phyloP scores from a whole-genome alignment of 2,888 invertebrate species.

The Adineta ricciae region DNA sequence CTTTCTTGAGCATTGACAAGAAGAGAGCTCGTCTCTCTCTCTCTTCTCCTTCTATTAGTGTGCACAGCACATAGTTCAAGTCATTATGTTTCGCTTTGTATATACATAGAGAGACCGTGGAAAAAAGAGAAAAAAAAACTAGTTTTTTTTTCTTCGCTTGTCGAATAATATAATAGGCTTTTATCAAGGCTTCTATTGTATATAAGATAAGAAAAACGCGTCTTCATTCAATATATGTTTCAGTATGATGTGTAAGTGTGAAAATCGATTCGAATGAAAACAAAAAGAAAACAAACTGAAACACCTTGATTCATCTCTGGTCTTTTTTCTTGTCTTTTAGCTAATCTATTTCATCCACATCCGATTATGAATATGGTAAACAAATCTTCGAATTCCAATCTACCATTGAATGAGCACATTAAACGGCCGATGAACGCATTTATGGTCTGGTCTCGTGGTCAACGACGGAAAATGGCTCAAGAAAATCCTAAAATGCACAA shows the following conservation, averaged over 20 bases:
- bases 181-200: neutral
- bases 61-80: slow-evolving; percentile 17
- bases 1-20: neutral
- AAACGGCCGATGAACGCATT: slow-evolving; percentile 99
- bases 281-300: neutral
- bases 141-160: neutral
- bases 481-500: slow-evolving; percentile 99
- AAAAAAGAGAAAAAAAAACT: neutral
- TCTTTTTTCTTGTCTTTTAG: neutral
- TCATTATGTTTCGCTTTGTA: slow-evolving; percentile 21
- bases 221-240: neutral
- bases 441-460: slow-evolving; percentile 98
- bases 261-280: neutral
- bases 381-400: neutral
- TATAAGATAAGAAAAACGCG: neutral
- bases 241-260: neutral
- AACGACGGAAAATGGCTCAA: slow-evolving; percentile 93
- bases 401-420: slow-evolving; percentile 52
- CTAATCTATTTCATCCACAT: neutral
- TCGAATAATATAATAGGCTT: slow-evolving; percentile 16
- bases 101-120: neutral
- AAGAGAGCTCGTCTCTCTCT: neutral
- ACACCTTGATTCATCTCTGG: neutral
- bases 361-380: neutral
- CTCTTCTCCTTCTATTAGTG: neutral